Base-by-base conservation (phyloP, 2,113 vertebrate species). In the Stomatorhinus ivindoensis region DNA sequence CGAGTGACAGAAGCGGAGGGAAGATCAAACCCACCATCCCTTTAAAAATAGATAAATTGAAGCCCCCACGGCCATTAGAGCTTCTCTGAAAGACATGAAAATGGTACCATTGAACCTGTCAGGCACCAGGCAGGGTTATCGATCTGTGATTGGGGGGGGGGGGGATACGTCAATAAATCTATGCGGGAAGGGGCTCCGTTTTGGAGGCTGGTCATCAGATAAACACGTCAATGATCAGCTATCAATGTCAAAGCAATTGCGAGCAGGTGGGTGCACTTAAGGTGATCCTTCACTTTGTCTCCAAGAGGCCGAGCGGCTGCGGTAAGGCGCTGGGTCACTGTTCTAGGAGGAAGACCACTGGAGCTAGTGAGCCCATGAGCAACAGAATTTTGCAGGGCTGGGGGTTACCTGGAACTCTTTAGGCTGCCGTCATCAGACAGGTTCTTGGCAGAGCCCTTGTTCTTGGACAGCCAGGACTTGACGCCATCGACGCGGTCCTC, bases 391-490 rank as follows among this genome's bases (percentile, higher is more conserved):
- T 91, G 88, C 48, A 61, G 39, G 44, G 50, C 13, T 53, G 10
- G 73, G 55, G 94, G 97, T 96, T 90, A 99, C 98, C 98, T 99
- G 95, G 97, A 96, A 92, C 97, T 96, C 95, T 99, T 99, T 86
- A 98, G 94, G 94, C 97, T 99, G 93, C 98, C 96, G 0, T 99
- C 98, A 39, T 99, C 98, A 0, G 98, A 99, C 88, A 98, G 94
- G 0, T 97, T 96, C 94, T 98, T 99, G 93, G 96, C 94, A 3
- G 94, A 96, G 44, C 94, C 93, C 93, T 96, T 96, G 93, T 92
- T 96, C 93, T 95, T 96, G 87, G 95, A 99, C 89, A 99, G 95
- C 98, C 98, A 99, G 3, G 97, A 99, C 92, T 99, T 99, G 91
- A 98, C 98, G 10, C 97, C 98, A 0, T 99, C 98, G 51, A 99